phyloP scores from a whole-genome alignment of 2,797 vertebrate species.

The Philypnodon macrostomus region DNA sequence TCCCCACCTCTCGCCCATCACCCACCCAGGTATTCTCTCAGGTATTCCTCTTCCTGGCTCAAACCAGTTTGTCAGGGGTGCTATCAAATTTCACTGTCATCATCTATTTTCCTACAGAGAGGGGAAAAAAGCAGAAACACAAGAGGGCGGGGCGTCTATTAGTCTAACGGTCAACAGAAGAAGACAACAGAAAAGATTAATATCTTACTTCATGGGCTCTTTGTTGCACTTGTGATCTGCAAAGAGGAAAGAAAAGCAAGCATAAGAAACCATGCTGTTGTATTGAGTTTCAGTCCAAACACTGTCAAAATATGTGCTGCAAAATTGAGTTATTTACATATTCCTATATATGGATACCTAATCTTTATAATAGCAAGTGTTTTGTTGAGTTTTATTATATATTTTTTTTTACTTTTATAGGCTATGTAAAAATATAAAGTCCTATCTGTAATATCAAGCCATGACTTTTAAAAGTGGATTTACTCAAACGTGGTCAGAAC shows the following conservation, averaged over 20 bases:
- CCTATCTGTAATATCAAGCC: too few species aligned
- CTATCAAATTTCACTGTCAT: constrained; percentile 72
- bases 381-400: too few species aligned
- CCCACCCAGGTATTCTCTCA: constrained; percentile 11
- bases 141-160: constrained; percentile 18
- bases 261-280: constrained; percentile 11
- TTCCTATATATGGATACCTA: too few species aligned
- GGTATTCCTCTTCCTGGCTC: constrained; percentile 30
- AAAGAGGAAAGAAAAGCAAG: constrained; percentile 29
- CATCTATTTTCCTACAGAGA: constrained; percentile 53
- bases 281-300: not conserved
- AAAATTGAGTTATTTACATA: too few species aligned
- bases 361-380: too few species aligned
- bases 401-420: too few species aligned
- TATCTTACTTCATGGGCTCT: constrained; percentile 56
- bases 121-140: constrained; percentile 18
- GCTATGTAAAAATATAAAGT: too few species aligned
- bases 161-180: not conserved
- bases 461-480: too few species aligned
- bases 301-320: too few species aligned
- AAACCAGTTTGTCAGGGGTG: constrained; percentile 53
- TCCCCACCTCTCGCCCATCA: constrained; percentile 8
- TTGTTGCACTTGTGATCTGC: constrained; percentile 66
- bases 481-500: too few species aligned
- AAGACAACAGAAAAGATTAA: constrained; percentile 4